Conservation (phyloP, 64 coral and sea anemone genomes). For the Montipora cactus region DNA sequence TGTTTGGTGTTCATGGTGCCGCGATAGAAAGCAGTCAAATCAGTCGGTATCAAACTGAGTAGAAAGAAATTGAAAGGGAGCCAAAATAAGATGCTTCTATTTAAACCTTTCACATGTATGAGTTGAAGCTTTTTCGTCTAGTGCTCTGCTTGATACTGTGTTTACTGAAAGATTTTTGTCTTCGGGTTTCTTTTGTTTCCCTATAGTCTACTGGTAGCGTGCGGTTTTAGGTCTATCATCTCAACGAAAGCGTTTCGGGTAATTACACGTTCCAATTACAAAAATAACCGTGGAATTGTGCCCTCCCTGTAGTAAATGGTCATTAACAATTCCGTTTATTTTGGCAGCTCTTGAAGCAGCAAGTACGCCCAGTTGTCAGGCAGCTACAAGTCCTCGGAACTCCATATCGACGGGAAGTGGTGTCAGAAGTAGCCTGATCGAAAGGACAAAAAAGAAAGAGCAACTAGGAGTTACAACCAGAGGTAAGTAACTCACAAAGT, state of each 20-base stretch:
- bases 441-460: constrained; percentile 26
- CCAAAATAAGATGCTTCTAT: neutral
- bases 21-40: too few relatives aligned
- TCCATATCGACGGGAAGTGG: constrained; percentile 27
- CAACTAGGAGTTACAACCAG: constrained; percentile 33
- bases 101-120: neutral
- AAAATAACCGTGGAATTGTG: neutral
- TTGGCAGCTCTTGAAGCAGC: constrained; percentile 36
- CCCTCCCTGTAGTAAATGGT: neutral
- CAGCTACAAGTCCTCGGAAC: constrained; percentile 27
- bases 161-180: neutral
- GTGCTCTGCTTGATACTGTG: neutral
- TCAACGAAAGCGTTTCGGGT: neutral
- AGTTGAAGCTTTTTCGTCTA: neutral
- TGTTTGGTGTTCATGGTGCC: too few relatives aligned
- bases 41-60: neutral
- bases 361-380: constrained; percentile 17
- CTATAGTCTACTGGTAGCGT: neutral
- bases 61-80: neutral
- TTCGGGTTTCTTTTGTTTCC: neutral
- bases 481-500: constrained; percentile 7
- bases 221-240: neutral
- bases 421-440: constrained; percentile 1
- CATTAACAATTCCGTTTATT: constrained; percentile 6
- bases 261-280: neutral